Evolutionary conservation across 2,113 vertebrate species (phyloP), one percentile per base, ranked within the genome.

Genomic region (Boulengeromyrus knoepffleri): DNA sequence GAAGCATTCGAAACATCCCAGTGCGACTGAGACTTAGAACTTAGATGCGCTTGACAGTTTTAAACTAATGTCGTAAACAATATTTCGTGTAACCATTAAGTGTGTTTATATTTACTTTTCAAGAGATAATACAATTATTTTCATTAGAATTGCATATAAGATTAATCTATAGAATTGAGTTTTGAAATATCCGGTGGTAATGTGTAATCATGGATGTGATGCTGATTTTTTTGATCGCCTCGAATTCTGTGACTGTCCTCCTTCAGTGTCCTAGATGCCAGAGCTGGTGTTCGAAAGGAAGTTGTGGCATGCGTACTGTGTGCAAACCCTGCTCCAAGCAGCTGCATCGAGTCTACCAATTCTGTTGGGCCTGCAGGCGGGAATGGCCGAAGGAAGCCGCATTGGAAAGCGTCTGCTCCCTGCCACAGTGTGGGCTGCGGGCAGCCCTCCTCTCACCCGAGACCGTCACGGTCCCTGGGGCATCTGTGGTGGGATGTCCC

Each of bases 341-440:
- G 1, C 66, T 42, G 45, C 0, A 9, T 31, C 31, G 12, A 10
- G 49, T 90, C n/a, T 90, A 77, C 47, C 86, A 74, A 19, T 90
- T 88, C 85, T 90, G 89, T 62, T 90, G 85, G 85, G 85, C 56
- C 89, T 90, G 89, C 58, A 87, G 49, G 47, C 56, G 58, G 12
- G 49, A 90, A 27, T 90, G 89, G 89, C 53, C 66, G 0, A 47
- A 88, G 15, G 39, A 42, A 15, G 5, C 17, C 9, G 8, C 50
- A 0, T 5, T 36, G 17, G 27, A 87, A 17, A 56, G 5, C 3
- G 3, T 36, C 52, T 90, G 89, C 85, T 24, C 17, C 5, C 84
- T 74, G 17, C 84, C 84, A 4, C 31, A 58, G 27, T 90, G 89
- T 39, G 85, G 3, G 45, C 3, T 77, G 13, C 56, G 85, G 12